A percentile compares a stretch with the other conserved stretches of the same genome.
These are phyloP conservation scores for Rhagoletis zephyria DNA, from an alignment of 1,140 invertebrate species.

Conservation along the genomic window DNA sequence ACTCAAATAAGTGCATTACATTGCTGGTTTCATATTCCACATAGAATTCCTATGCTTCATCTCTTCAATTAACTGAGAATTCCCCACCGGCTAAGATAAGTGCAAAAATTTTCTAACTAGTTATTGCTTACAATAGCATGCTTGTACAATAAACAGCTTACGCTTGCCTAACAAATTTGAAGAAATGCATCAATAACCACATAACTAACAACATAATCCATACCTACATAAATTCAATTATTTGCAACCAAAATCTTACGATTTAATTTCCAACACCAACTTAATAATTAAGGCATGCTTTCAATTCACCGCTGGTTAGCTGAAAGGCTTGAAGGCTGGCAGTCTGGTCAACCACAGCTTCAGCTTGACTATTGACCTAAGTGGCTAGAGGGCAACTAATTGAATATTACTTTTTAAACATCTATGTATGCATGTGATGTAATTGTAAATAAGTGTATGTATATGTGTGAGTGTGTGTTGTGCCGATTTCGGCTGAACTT, in stretches of 20 bases:
- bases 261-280: background rate
- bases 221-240: conserved; percentile 1
- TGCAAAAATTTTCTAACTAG: background rate
- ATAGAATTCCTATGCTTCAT: background rate
- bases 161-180: background rate
- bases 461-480: conserved; percentile 3
- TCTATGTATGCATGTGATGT: background rate
- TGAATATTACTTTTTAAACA: background rate
- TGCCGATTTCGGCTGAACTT: background rate
- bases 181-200: background rate
- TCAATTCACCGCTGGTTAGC: background rate
- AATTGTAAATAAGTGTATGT: background rate
- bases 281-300: conserved; percentile 37
- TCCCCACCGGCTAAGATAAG: background rate
- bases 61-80: background rate
- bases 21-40: background rate
- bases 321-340: too few relatives aligned
- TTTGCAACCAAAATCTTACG: background rate
- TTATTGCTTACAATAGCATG: background rate
- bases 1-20: too few relatives aligned
- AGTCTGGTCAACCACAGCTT: background rate
- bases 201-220: background rate
- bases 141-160: background rate
- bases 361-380: conserved; percentile 4
- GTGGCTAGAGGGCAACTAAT: background rate